These are phyloP conservation scores for Otolemur garnettii DNA, from an alignment of 2,113 vertebrate genomes.

Conservation along the genomic window DNA sequence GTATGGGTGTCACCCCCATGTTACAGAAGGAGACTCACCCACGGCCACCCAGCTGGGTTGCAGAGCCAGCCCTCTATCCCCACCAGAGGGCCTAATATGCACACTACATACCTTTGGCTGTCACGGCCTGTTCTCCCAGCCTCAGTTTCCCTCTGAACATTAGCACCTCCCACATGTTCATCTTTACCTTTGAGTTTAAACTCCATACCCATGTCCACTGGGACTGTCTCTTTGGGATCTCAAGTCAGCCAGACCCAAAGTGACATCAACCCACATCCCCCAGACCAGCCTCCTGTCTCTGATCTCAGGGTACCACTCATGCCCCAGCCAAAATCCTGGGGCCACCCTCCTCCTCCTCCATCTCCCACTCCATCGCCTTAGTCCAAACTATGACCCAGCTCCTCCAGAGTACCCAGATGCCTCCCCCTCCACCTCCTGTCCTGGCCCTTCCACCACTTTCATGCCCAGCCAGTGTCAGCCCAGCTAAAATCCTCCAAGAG, in stretches of 20 bases:
- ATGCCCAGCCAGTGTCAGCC: background rate
- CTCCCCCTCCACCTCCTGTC: background rate
- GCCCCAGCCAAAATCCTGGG: background rate
- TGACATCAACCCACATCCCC: background rate
- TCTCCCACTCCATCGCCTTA: background rate
- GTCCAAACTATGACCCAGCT: too few relatives aligned
- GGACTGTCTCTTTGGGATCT: background rate
- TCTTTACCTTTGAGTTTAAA: background rate
- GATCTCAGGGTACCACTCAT: background rate
- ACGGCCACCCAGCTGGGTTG: background rate
- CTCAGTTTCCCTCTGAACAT: background rate
- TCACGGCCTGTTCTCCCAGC: background rate
- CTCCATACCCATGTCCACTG: background rate
- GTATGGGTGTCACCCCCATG: too few relatives aligned
- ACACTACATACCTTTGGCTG: rapidly evolving
- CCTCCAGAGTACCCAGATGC: background rate
- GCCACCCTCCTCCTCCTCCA: background rate
- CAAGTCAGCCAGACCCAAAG: background rate
- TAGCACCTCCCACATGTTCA: background rate
- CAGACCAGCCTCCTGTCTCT: background rate
- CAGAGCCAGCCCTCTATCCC: background rate
- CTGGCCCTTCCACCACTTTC: background rate
- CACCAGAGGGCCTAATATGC: background rate
- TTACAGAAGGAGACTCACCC: background rate
- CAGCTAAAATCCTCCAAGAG: background rate